Evolutionary conservation across 2,888 invertebrate genomes (phyloP), one percentile per base, ranked within the genome.

Genomic region (Drosophila tripunctata): DNA sequence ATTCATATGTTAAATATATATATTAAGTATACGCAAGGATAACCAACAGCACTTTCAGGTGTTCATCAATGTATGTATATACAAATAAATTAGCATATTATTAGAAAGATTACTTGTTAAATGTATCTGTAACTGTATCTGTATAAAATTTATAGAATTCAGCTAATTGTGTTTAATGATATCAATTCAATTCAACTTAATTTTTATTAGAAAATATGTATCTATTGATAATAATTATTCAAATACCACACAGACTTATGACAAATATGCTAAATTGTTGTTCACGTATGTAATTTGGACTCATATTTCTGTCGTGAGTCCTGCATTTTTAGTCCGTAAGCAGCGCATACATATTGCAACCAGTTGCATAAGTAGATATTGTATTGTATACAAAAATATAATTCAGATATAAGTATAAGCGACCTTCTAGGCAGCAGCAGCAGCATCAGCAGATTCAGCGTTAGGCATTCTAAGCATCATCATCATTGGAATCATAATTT

Each of bases 41-140:
- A 75, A 45, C 75, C 64, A 56, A 64, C 43, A 72, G 69, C 71
- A 72, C 75, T 55, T 40, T 36, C 1, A 68, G 38, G 69, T 72
- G 72, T 69, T 69, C 56, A 74, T 69, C 52, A 74, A 41, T 43
- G 33, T 54, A 45, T 48, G 35, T 30, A 65, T 17, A 55, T 38
- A 50, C 12, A 12, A 24, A 27, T 17, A 36, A 12, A 24, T 36
- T 17, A 36, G 8, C 2, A 35, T 45, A 51, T 67, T 30, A 69
- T 56, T 62, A 70, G 35, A 57, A 43, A 22, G 22, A 57, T 64
- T 68, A 66, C 30, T 63, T 43, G 50, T 66, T 71, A 65, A 35
- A 50, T 69, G 64, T 65, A 30, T 43, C 15, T 27, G 38, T 21
- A 38, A 10, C n/a, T 38, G 17, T 36, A 36, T 40, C 31, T 48